Percentiles rank a stretch among this genome's conserved stretches.
Evolutionary conservation across 2,888 invertebrate species (phyloP).

Genomic region (Muscina levida): DNA sequence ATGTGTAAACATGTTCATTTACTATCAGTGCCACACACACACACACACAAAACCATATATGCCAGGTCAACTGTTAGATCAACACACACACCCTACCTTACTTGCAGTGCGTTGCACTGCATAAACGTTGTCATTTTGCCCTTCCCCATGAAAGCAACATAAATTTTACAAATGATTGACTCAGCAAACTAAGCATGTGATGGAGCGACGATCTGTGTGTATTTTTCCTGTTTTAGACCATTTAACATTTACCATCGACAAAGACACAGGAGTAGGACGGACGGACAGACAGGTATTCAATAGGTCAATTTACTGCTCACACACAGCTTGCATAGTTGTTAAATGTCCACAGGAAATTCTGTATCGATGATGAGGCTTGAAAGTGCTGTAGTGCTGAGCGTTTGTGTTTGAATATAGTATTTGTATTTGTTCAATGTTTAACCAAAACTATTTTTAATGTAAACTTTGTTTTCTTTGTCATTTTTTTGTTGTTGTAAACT

Average conservation of each 20-base stretch:
- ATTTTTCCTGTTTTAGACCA: slow-evolving; percentile 59
- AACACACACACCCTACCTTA: not conserved
- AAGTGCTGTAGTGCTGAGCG: too few relatives aligned
- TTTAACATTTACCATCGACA: slow-evolving; percentile 62
- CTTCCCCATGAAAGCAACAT: slow-evolving; percentile 70
- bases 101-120: not conserved
- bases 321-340: not conserved
- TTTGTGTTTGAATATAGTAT: not conserved
- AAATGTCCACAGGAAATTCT: slow-evolving; percentile 4
- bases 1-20: slow-evolving; percentile 41
- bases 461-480: too few relatives aligned
- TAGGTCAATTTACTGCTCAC: slow-evolving; percentile 36
- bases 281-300: slow-evolving; percentile 19
- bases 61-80: not conserved
- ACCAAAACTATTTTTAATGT: too few relatives aligned
- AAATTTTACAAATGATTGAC: slow-evolving; percentile 74
- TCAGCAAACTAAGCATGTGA: slow-evolving; percentile 71
- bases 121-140: slow-evolving; percentile 56
- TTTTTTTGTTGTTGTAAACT: slow-evolving; percentile 19
- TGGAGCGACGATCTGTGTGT: slow-evolving; percentile 59
- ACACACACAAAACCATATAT: not conserved
- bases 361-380: not conserved
- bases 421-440: slow-evolving; percentile 15
- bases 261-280: not conserved
- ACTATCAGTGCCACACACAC: not conserved